phyloP scores from a whole-genome alignment of 2,797 vertebrate species.

The Myotis findleyi region DNA sequence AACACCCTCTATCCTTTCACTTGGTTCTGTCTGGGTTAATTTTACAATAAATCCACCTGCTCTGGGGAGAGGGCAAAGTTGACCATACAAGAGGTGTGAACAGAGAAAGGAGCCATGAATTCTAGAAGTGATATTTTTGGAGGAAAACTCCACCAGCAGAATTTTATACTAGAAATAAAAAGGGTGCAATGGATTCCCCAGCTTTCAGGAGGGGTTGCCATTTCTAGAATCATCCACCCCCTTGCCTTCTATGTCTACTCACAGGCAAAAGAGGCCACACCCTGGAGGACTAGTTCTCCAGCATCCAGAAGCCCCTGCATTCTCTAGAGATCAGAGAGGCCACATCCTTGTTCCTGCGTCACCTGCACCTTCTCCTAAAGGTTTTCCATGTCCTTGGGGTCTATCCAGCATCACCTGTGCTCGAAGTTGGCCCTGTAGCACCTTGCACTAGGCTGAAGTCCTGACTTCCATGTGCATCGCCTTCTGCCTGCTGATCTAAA shows the following conservation, averaged over 20 bases:
- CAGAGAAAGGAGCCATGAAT: not conserved
- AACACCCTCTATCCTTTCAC: not conserved
- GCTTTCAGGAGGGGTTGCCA: not conserved
- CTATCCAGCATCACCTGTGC: not conserved
- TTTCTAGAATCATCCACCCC: not conserved
- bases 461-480: not conserved
- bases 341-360: not conserved
- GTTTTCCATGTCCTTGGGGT: not conserved
- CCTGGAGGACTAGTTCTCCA: not conserved
- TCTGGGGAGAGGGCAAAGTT: not conserved
- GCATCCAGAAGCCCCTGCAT: not conserved
- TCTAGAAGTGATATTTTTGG: not conserved
- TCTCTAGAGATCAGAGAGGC: not conserved
- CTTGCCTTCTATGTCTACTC: not conserved
- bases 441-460: not conserved
- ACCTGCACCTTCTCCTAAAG: not conserved
- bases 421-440: fast-evolving
- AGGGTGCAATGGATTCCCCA: not conserved
- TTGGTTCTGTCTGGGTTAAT: not conserved
- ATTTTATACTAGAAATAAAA: not conserved
- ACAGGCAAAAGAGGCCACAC: not conserved
- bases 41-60: not conserved
- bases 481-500: not conserved
- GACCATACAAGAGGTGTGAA: not conserved
- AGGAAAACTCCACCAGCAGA: not conserved